Evolutionary conservation across 2,113 vertebrate genomes (phyloP), one percentile per base, ranked within the genome.

Genomic region (Chaenogobius annularis): DNA sequence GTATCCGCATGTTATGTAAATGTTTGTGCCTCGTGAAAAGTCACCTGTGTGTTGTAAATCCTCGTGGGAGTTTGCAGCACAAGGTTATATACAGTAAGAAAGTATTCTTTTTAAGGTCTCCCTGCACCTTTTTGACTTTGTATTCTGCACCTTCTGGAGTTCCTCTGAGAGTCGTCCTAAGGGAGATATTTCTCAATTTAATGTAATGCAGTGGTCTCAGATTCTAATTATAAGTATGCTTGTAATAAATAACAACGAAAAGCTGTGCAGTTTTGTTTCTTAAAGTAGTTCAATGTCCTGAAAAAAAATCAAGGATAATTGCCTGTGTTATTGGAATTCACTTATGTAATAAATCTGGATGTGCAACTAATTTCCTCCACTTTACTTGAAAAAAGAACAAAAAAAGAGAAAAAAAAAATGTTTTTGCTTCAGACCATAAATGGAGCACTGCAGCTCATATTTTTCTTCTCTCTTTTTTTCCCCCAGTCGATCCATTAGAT

Each of bases 101-200:
- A 61, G 58, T 35, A 35, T 35, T 10, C 14, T 61, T 35, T 61
- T 14, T 23, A 17, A 43, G 10, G 35, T 63, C 61, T 63, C 35
- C 14, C 31, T 62, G 59, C 35, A 62, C 17, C 61, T 40, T 37
- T 63, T 40, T 40, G 35, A 63, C 61, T 40, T 63, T 63, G 61
- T 6, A 17, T 43, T 63, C 61, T 19, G 35, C 17, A 17, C 35
- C 31, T 63, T 63, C 31, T 14, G 6, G 56, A 55, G 9, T 55
- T 61, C 58, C 26, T 61, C 13, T 7, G 58, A 63, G 61, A 9
- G n/a, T 63, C 11, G 35, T 63, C 61, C 61, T 63, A 10, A 43
- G 61, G 61, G 61, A 63, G 35, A n/a, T 19, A 63, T 63, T 63
- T 63, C 35, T 63, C 61, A 63, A 11, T 63, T 63, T 63, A 63